Evolutionary conservation across 2,888 invertebrate genomes (phyloP), one percentile per base, ranked within the genome.

Genomic region (Metopia argyrocephala): DNA sequence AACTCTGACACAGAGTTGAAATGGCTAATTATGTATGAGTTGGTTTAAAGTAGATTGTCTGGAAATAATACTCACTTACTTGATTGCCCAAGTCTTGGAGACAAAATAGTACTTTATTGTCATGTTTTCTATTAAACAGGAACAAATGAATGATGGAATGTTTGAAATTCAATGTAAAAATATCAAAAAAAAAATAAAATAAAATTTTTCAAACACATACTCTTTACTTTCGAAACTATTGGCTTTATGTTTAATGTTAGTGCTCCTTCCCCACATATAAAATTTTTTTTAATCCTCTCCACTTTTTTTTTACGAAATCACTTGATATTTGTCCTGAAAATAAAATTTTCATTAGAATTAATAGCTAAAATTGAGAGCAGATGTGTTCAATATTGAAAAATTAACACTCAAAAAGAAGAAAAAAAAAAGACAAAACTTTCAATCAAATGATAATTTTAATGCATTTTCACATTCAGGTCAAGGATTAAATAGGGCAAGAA

Each of bases 401-500:
- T 38, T 38, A 38, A 38, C 38, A 46, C n/a, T n/a, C 46, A 46
- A 18, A 31, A 31, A 6, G 31, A 31, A 12, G 2, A 12, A 5
- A 31, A 31, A 31, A 31, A 31, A 31, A 9, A 27, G 7, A n/a
- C 9, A 54, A 23, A 28, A 56, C 27, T 46, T 27, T 23, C 38
- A 45, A 66, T 25, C 23, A 50, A n/a, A 61, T n/a, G 12, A 27
- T 28, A 73, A 69, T 70, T 52, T 59, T 59, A 66, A 57, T 57
- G n/a, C 23, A 50, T 21, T 50, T 61, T 59, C 27, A 59, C 59
- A 66, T 66, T 66, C 59, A 50, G 81, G 69, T 65, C 76, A 69
- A 76, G 70, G 64, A 69, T 76, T 76, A 50, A 57, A 56, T 65
- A 57, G 79, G 68, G 62, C 76, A 48, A 71, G 61, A 54, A 66